These are phyloP conservation scores for Sesia bembeciformis DNA, from an alignment of 2,888 invertebrate species.

Conservation along the genomic window DNA sequence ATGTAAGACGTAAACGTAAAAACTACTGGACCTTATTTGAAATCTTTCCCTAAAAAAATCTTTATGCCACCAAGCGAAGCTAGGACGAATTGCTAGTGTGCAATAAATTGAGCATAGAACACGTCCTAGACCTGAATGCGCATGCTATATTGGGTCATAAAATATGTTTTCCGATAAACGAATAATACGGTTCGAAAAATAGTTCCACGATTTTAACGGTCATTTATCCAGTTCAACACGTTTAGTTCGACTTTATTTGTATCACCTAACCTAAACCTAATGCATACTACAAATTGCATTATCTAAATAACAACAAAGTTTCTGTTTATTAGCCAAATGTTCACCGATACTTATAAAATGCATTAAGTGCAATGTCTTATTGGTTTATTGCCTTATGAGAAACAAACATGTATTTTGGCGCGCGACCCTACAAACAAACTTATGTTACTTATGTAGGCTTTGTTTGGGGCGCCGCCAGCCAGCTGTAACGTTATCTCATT, in stretches of 20 bases:
- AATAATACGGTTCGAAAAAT: not conserved
- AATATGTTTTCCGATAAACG: not conserved
- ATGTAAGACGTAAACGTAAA: no score
- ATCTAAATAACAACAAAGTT: no score
- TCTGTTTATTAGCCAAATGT: no score
- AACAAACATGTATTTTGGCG: not conserved
- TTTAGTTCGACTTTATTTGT: not conserved
- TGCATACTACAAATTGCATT: no score
- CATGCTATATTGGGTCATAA: not conserved
- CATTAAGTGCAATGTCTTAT: no score
- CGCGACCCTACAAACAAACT: not conserved
- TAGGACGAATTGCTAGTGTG: no score
- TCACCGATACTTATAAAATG: no score
- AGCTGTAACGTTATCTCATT: not conserved
- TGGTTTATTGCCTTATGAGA: no score
- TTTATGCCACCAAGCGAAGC: no score
- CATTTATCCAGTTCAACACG: not conserved
- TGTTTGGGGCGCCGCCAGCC: not conserved
- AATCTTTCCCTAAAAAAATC: no score
- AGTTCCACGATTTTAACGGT: not conserved
- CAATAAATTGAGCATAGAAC: not conserved
- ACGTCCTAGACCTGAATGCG: not conserved
- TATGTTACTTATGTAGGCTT: not conserved
- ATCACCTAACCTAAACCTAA: no score
- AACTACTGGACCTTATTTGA: no score